Evolutionary conservation across 2,113 vertebrate species (phyloP), one percentile per base, ranked within the genome.

Genomic region (Oncorhynchus mykiss): DNA sequence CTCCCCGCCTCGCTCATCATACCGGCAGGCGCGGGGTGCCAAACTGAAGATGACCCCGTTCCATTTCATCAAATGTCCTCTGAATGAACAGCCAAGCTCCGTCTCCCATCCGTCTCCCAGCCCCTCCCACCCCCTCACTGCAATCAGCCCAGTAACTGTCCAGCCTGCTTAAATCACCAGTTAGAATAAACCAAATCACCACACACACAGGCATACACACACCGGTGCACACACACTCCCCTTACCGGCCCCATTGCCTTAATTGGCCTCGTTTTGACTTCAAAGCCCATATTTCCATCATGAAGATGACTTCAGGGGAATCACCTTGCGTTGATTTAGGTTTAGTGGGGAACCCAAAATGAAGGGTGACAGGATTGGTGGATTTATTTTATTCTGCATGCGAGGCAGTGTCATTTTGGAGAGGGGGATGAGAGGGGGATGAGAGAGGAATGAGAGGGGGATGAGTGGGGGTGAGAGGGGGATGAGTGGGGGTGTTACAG

Each of bases 321-420:
- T 92, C 90, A 90, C 90, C 90, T 88, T 87, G 83, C 77, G n/a
- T 75, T 67, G 84, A 88, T 88, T 70, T 80, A 80, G 78, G 77
- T 78, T 54, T 76, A 70, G 71, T 67, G n/a, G 71, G 65, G 71
- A 77, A 68, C 11, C 66, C 71, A 54, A 88, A 91, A 93, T 92
- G 90, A 92, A 89, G 84, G 89, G 84, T 91, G 93, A 92, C 93
- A 93, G 65, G 5, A 74, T 13, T 80, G 86, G 65, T 78, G 76
- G 89, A 92, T 92, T 93, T 92, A 93, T 93, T 90, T 92, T 92
- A 93, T 92, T 93, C 89, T 73, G 81, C 86, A 91, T 91, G 85
- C 80, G 77, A 90, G 85, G 78, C 77, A 31, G 85, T 91, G 91
- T 91, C 88, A 85, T 91, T 88, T 82, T 87, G 79, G 72, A 49